These are phyloP conservation scores for Phrynocephalus versicolor DNA, from an alignment of 2,113 vertebrate species.

Conservation along the genomic window DNA sequence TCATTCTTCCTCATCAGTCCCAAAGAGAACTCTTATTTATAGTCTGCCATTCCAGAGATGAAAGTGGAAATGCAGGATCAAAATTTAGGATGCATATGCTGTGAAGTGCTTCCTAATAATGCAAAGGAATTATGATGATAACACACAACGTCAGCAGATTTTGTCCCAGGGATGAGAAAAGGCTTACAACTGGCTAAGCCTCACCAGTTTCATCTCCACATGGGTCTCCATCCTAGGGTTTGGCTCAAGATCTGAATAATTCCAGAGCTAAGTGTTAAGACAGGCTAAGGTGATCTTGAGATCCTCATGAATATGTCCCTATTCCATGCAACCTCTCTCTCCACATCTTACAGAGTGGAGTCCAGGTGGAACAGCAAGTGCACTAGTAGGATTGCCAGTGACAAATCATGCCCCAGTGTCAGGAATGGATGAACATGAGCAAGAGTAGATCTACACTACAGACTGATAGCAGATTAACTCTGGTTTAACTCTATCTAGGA, in stretches of 20 bases:
- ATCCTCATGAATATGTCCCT: neutral
- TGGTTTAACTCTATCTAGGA: neutral
- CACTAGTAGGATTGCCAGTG: too few relatives aligned
- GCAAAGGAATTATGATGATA: neutral
- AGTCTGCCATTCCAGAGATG: slow-evolving; percentile 42
- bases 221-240: neutral
- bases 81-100: slow-evolving; percentile 21
- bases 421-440: too few relatives aligned
- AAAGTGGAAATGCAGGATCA: slow-evolving; percentile 49
- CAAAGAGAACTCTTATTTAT: slow-evolving; percentile 46
- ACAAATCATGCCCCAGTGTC: too few relatives aligned
- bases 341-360: neutral
- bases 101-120: slow-evolving; percentile 29
- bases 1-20: neutral
- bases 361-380: neutral
- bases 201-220: slow-evolving; percentile 4
- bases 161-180: slow-evolving; percentile 13
- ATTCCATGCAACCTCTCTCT: neutral
- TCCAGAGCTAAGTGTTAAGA: slow-evolving; percentile 11
- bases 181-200: accelerated
- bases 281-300: neutral
- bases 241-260: slow-evolving; percentile 7
- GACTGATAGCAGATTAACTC: neutral
- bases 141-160: slow-evolving; percentile 12
- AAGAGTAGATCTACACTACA: neutral